These are phyloP conservation scores for Scaptomyza montana DNA, from an alignment of 1,140 invertebrate species.

Conservation along the genomic window DNA sequence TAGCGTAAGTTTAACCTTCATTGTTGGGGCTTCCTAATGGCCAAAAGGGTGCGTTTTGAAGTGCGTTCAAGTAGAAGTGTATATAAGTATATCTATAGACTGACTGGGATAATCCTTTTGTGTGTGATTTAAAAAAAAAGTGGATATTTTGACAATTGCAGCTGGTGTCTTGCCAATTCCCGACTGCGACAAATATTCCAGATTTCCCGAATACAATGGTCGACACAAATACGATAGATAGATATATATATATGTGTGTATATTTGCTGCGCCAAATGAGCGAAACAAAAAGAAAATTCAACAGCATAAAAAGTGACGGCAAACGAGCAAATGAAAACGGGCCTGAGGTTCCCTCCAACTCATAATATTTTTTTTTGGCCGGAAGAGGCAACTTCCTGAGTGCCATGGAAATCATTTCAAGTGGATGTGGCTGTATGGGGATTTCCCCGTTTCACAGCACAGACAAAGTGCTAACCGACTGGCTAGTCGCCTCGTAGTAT, in stretches of 20 bases:
- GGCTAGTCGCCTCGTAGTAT: conserved; percentile 17
- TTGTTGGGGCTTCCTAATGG: conserved; percentile 70
- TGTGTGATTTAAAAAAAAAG: conserved; percentile 41
- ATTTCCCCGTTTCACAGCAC: conserved; percentile 17
- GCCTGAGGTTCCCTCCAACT: conserved; percentile 8
- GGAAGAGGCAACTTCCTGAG: conserved; percentile 62
- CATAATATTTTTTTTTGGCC: conserved; percentile 30
- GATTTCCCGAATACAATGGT: conserved; percentile 43
- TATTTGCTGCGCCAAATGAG: conserved; percentile 41
- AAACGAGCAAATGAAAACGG: conserved; percentile 42
- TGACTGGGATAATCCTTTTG: conserved; percentile 42
- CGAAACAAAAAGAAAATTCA: conserved; percentile 46
- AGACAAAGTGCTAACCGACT: conserved; percentile 40
- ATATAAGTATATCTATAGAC: conserved; percentile 1
- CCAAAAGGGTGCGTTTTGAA: conserved; percentile 30
- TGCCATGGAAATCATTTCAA: conserved; percentile 60
- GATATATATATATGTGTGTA: background rate
- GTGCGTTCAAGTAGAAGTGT: conserved; percentile 48
- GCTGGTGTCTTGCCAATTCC: conserved; percentile 42
- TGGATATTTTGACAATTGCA: conserved; percentile 39
- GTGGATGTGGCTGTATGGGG: conserved; percentile 24
- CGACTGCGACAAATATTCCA: conserved; percentile 53
- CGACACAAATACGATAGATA: conserved; percentile 11
- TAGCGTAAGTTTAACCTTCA: conserved; percentile 79
- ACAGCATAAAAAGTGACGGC: conserved; percentile 48